Percentiles rank a stretch among this genome's conserved stretches.
Conservation (phyloP, 2,797 vertebrate genomes). For the Bradypodion ventrale region DNA sequence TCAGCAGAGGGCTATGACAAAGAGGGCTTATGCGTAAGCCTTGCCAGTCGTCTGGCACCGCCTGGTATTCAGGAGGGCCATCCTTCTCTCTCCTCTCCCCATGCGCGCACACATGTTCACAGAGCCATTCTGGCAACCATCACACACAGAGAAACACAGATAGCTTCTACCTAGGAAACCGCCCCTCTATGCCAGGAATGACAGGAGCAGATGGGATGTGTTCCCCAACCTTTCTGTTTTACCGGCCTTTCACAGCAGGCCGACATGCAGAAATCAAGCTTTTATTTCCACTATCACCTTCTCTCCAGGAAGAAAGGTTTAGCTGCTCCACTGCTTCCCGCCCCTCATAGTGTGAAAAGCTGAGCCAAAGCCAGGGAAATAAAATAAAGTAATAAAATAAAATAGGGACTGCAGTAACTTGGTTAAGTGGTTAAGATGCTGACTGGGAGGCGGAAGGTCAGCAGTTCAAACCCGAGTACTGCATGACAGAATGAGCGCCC, state of each 20-base stretch:
- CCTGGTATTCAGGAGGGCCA: slow-evolving; percentile 18
- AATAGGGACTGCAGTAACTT: too few species aligned
- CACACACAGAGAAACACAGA: slow-evolving; percentile 2
- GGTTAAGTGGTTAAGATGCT: too few species aligned
- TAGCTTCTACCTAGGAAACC: slow-evolving; percentile 23
- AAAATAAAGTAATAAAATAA: not conserved
- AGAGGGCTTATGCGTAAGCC: slow-evolving; percentile 27
- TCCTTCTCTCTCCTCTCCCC: not conserved
- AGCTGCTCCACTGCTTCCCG: not conserved
- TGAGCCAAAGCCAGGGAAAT: too few species aligned
- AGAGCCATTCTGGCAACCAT: not conserved
- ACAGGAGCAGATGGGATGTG: slow-evolving; percentile 14
- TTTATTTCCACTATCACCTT: not conserved
- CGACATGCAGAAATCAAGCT: not conserved
- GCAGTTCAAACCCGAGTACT: too few species aligned
- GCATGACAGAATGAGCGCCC: too few species aligned
- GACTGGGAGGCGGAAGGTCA: too few species aligned
- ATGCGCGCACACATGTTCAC: not conserved
- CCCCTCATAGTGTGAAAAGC: too few species aligned
- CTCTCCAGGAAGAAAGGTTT: not conserved
- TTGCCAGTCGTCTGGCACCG: slow-evolving; percentile 25
- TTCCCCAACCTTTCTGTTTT: not conserved
- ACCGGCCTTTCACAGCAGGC: not conserved
- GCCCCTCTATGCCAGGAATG: slow-evolving; percentile 3
- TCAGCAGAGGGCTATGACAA: slow-evolving; percentile 20